These are phyloP conservation scores for Tanytarsus gracilentus DNA, from an alignment of 2,888 invertebrate genomes.

Conservation along the genomic window DNA sequence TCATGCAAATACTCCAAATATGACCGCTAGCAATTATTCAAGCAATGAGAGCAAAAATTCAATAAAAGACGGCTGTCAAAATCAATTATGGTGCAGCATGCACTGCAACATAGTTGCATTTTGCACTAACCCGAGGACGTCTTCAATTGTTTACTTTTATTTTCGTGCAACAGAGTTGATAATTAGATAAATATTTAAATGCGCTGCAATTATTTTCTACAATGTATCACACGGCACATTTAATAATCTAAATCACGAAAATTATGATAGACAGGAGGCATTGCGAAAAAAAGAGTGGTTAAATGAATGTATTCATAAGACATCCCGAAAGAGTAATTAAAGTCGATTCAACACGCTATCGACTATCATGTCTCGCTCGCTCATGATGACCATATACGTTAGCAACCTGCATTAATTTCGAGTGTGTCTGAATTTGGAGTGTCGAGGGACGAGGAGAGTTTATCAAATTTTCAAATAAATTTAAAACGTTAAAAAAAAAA, in stretches of 20 bases:
- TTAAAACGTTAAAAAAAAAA: no score
- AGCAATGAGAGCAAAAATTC: no score
- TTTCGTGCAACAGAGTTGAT: slow-evolving; percentile 6
- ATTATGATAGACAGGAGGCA: not conserved
- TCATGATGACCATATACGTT: not conserved
- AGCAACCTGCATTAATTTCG: not conserved
- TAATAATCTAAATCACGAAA: not conserved
- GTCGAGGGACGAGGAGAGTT: no score
- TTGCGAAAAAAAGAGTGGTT: not conserved
- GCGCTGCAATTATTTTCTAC: slow-evolving; percentile 2
- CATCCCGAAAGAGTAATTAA: not conserved
- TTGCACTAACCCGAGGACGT: no score
- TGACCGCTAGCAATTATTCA: no score
- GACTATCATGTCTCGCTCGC: not conserved
- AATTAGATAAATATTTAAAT: slow-evolving; percentile 1
- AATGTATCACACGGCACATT: not conserved
- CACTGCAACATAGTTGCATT: no score
- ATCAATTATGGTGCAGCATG: no score
- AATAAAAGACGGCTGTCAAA: no score
- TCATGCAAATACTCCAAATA: no score
- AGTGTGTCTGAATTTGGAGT: not conserved
- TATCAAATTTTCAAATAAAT: no score
- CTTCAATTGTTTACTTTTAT: no score
- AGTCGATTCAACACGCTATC: not conserved
- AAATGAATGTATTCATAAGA: not conserved